These are phyloP conservation scores for Dynastes grantii DNA, from an alignment of 2,888 invertebrate species.

Conservation along the genomic window DNA sequence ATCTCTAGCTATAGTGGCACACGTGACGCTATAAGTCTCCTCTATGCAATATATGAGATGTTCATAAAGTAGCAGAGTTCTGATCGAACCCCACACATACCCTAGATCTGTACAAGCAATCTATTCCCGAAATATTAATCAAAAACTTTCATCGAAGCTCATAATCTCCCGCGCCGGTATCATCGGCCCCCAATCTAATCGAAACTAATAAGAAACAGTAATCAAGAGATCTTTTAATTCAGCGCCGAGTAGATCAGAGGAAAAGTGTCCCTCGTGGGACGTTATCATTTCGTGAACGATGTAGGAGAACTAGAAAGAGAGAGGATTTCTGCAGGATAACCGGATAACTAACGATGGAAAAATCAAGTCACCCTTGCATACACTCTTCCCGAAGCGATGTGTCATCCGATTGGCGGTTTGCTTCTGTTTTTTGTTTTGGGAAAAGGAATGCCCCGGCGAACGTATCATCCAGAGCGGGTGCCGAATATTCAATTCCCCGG, in stretches of 20 bases:
- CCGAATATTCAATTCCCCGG: slow-evolving; percentile 45
- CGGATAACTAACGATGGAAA: slow-evolving; percentile 34
- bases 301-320: not conserved
- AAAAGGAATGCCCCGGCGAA: slow-evolving; percentile 6
- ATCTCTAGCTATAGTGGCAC: too few species aligned
- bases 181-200: slow-evolving; percentile 39
- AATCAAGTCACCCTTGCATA: slow-evolving; percentile 21
- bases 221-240: slow-evolving; percentile 42
- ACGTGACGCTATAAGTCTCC: too few species aligned
- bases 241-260: slow-evolving; percentile 29
- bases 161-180: not conserved
- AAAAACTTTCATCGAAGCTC: slow-evolving; percentile 8
- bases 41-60: too few species aligned
- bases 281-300: not conserved
- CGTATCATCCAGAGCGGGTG: not conserved
- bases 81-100: too few species aligned
- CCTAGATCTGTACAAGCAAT: not conserved
- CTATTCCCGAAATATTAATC: slow-evolving; percentile 21
- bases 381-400: slow-evolving; percentile 40
- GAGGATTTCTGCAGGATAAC: not conserved
- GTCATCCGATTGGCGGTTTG: slow-evolving; percentile 33
- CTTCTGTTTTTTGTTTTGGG: slow-evolving; percentile 21
- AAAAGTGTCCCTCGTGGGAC: slow-evolving; percentile 41
- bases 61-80: too few species aligned
- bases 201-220: slow-evolving; percentile 45